These are phyloP conservation scores for Fratercula arctica DNA, from an alignment of 2,797 vertebrate genomes.

Conservation along the genomic window DNA sequence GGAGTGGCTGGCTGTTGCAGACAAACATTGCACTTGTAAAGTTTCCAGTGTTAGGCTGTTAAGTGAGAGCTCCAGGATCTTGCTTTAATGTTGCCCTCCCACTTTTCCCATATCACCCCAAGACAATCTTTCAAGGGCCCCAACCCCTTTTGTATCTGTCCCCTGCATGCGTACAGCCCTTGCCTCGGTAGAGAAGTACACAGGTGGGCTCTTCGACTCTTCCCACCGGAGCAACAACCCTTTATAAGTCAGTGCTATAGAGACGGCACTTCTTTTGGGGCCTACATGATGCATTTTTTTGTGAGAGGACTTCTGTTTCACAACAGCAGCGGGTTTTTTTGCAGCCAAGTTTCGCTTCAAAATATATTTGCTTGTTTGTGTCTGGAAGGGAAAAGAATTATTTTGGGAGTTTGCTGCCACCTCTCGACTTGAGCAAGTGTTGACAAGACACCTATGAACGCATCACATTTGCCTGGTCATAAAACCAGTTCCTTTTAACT, in stretches of 20 bases:
- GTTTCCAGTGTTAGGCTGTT: neutral
- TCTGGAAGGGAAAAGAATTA: neutral
- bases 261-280: neutral
- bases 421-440: constrained; percentile 9
- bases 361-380: neutral
- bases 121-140: neutral
- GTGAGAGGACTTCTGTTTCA: neutral
- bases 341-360: neutral
- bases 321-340: neutral
- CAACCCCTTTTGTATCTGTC: neutral
- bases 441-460: neutral
- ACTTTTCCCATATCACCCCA: rapidly evolving
- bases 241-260: neutral
- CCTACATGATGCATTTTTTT: neutral
- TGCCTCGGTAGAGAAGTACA: neutral
- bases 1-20: neutral
- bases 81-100: neutral
- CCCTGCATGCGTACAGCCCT: rapidly evolving
- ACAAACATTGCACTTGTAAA: neutral
- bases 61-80: neutral
- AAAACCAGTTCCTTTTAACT: neutral
- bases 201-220: neutral
- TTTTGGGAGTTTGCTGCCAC: constrained; percentile 65
- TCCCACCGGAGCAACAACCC: neutral
- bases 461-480: neutral